Evolutionary conservation across 2,797 vertebrate genomes (phyloP), one percentile per base, ranked within the genome.

Genomic region (Eremophila alpestris): DNA sequence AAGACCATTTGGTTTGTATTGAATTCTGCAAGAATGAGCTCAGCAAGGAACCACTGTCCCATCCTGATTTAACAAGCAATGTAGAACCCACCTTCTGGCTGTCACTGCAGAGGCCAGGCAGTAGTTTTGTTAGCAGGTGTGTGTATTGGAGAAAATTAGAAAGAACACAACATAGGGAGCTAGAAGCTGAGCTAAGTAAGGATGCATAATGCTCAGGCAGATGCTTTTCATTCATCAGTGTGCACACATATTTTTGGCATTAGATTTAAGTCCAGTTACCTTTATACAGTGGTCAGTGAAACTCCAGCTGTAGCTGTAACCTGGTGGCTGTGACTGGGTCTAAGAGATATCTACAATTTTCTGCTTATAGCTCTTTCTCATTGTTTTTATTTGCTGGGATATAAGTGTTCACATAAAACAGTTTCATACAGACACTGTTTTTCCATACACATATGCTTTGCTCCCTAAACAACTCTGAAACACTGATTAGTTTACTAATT

Each of bases 21-120:
- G 68, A 74, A 55, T 82, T 89, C 70, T 93, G 81, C 58, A 55
- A 77, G 45, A 18, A 29, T 30, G 60, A 89, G 56, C 29, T 11
- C 85, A 60, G 12, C 32, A 45, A 77, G 73, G 58, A 48, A 70
- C 36, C 32, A 3, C 9, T 90, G 77, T 83, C 74, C 68, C 95
- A 82, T 59, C 49, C n/a, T 52, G 62, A 43, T 54, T 48, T 59
- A 79, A 83, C 67, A 67, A 89, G 58, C 76, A 83, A 17, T 21
- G 49, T 80, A 77, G 89, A 83, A 24, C 73, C 51, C 62, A 49
- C 58, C 68, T 82, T 92, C 51, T 90, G 88, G 46, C 74, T 76
- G 36, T 78, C 41, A 10, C 78, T 83, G 65, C 51, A 89, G 23
- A 52, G 75, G 43, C 55, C 34, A 60, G 82, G 32, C 52, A 49